A percentile compares a stretch with the other conserved stretches of the same genome.
Conservation (phyloP, 2,113 vertebrate genomes). For the Periophthalmus modestus region DNA sequence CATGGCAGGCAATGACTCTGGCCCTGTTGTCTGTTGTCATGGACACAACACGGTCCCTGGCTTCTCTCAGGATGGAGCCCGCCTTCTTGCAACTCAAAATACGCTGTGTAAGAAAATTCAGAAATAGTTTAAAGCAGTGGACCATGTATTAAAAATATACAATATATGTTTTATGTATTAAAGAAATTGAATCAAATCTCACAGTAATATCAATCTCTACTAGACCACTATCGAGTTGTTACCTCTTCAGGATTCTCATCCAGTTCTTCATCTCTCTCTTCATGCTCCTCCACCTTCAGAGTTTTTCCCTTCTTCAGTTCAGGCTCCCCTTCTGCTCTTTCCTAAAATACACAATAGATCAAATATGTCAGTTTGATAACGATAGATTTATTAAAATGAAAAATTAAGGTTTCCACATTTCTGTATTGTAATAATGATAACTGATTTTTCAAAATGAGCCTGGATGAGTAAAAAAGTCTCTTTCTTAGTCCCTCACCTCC, state of each 20-base stretch:
- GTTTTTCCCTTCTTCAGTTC: constrained; percentile 84
- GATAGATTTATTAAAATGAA: not conserved
- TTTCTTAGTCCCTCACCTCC: constrained; percentile 68
- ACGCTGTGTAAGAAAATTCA: constrained; percentile 72
- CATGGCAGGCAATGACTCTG: constrained; percentile 89
- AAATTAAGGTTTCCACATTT: not conserved
- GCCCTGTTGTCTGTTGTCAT: constrained; percentile 80
- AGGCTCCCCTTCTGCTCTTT: constrained; percentile 82
- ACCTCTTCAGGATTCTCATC: constrained; percentile 86
- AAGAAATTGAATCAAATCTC: not conserved
- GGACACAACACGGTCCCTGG: constrained; percentile 87
- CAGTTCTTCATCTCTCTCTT: constrained; percentile 57
- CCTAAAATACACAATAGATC: constrained; percentile 60
- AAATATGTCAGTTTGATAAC: not conserved
- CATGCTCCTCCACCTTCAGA: constrained; percentile 65
- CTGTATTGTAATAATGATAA: not conserved
- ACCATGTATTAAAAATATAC: not conserved
- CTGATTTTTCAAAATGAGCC: not conserved
- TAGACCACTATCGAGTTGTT: constrained; percentile 8
- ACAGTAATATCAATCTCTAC: not conserved
- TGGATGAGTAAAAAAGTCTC: not conserved
- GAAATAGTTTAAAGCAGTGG: not conserved
- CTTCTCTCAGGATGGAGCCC: constrained; percentile 90
- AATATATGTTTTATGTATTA: too few species aligned
- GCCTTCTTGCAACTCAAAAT: constrained; percentile 85